A percentile compares a stretch with the other conserved stretches of the same genome.
These are phyloP conservation scores for Aramus guarauna DNA, from an alignment of 2,113 vertebrate genomes.

Conservation along the genomic window DNA sequence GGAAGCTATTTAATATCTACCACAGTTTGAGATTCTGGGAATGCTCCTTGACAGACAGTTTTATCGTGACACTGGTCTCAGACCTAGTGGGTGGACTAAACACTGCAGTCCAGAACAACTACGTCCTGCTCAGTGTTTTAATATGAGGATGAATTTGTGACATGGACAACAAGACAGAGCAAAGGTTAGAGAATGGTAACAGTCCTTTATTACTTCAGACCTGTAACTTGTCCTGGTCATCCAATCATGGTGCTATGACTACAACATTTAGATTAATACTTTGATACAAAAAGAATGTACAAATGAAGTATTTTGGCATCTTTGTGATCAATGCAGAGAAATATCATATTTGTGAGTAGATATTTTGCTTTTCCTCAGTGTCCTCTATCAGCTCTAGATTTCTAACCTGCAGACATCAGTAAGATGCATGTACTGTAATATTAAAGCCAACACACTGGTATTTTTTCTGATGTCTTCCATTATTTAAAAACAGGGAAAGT, in stretches of 20 bases:
- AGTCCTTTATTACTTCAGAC: background rate
- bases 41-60: background rate
- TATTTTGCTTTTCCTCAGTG: background rate
- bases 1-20: background rate
- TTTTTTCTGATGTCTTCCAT: background rate
- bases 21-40: background rate
- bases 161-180: background rate
- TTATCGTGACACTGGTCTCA: background rate
- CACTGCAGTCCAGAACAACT: background rate
- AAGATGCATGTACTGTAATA: background rate
- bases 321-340: slow-evolving; percentile 39
- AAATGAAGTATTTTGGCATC: slow-evolving; percentile 12
- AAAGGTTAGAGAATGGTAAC: background rate
- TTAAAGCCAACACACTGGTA: background rate
- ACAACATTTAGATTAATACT: slow-evolving; percentile 8
- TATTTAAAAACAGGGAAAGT: background rate
- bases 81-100: background rate
- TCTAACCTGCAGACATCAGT: slow-evolving; percentile 6
- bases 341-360: background rate
- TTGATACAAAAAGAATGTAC: background rate
- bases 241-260: background rate
- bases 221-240: background rate
- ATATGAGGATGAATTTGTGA: background rate
- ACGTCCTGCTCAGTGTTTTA: background rate
- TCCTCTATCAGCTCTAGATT: background rate